phyloP scores from a whole-genome alignment of 1,140 invertebrate species.

The Ctenoplectra terminalis region DNA sequence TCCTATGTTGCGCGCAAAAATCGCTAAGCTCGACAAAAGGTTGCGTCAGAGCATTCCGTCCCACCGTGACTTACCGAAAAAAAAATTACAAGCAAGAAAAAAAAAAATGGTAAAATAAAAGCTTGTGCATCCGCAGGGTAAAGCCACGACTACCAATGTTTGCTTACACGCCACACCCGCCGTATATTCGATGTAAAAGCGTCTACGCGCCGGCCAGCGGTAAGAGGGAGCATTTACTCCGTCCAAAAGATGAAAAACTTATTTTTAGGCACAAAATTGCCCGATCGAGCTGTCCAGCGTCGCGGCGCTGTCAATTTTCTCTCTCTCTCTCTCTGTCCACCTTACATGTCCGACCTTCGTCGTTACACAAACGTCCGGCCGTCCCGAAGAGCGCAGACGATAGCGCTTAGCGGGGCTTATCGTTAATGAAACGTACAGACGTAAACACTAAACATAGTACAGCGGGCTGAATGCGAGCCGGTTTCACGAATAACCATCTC shows the following conservation, averaged over 20 bases:
- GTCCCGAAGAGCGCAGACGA: slow-evolving; percentile 45
- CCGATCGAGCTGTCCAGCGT: slow-evolving; percentile 1
- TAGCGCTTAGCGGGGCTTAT: slow-evolving; percentile 62
- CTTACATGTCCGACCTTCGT: slow-evolving; percentile 11
- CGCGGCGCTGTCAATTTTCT: slow-evolving; percentile 1
- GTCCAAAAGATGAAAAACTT: neutral
- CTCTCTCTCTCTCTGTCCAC: neutral
- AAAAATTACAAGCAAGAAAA: neutral
- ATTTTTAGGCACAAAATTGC: slow-evolving; percentile 34
- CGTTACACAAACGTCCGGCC: slow-evolving; percentile 41
- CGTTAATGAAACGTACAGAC: slow-evolving; percentile 66
- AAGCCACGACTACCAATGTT: slow-evolving; percentile 9
- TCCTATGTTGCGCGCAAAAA: neutral
- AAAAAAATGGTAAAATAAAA: neutral
- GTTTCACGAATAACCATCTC: slow-evolving; percentile 37
- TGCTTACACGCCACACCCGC: neutral
- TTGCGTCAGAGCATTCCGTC: no score
- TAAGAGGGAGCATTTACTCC: slow-evolving; percentile 18
- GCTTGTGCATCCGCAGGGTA: neutral
- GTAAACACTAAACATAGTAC: slow-evolving; percentile 62
- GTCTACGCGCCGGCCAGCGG: neutral
- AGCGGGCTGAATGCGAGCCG: slow-evolving; percentile 48
- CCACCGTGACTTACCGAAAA: neutral
- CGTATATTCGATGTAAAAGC: slow-evolving; percentile 18
- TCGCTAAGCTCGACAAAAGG: neutral